Evolutionary conservation across 2,113 vertebrate species (phyloP), one percentile per base, ranked within the genome.

Genomic region (Sinosuthora webbiana): DNA sequence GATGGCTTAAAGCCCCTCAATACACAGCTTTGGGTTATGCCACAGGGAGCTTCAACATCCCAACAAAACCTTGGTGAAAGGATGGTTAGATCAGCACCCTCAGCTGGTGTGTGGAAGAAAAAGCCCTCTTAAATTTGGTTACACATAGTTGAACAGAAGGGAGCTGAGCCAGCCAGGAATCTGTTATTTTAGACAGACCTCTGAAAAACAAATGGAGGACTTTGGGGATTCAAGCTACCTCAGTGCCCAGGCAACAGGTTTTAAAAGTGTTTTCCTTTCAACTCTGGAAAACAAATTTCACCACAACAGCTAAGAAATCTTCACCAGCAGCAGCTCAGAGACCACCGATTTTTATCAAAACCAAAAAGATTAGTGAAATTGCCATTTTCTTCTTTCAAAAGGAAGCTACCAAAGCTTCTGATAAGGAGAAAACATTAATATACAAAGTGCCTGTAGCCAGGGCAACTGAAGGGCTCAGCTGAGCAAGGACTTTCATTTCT

Each of bases 201-300:
- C 44, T 39, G 12, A 22, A 64, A 69, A 87, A 53, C 9, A 74
- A 52, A 35, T 8, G 4, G 41, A 77, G 6, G 11, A 33, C 24
- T 39, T 2, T 0, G 17, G 5, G 16, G 3, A 41, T 81, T 56
- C 1, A 1, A 68, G 18, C 7, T 55, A 82, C 16, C 14, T 41
- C 16, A 52, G 33, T 6, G 11, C 16, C 41, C 56, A 70, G 28
- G 64, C 14, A 75, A 41, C 30, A 24, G 7, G 3, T 69, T 78
- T 69, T 65, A 22, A 20, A 77, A 55, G 7, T 44, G 19, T 41
- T 90, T 83, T 87, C 30, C 10, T 82, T 50, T 70, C 28, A 84
- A 16, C 20, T 74, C 47, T 33, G 39, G 25, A 71, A 88, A 79
- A 81, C 0, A 1, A 59, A 50, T 39, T 77, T 83, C 24, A 45